Conservation (phyloP, 2,797 vertebrate species). For the Varecia variegata region DNA sequence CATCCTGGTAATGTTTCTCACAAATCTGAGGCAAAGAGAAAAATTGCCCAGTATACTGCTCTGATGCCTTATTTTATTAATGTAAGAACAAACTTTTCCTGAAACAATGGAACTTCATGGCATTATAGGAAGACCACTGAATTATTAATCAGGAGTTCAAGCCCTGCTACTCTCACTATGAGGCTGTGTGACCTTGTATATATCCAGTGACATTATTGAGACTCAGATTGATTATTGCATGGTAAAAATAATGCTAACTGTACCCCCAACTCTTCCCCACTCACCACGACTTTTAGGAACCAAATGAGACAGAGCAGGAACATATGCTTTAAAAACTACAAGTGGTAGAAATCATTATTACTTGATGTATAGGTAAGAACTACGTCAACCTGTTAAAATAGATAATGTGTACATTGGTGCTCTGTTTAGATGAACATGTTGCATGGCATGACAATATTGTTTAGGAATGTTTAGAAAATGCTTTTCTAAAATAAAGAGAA, state of each 20-base stretch:
- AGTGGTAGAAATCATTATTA: neutral
- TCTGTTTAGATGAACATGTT: neutral
- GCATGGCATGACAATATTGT: neutral
- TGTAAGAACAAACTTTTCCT: neutral
- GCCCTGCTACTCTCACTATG: neutral
- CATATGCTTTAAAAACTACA: neutral
- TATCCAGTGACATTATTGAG: neutral
- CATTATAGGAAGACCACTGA: neutral
- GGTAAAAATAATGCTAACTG: neutral
- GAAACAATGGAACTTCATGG: neutral
- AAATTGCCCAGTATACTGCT: neutral
- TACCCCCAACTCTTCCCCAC: accelerated
- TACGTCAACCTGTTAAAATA: neutral
- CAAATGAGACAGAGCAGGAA: neutral
- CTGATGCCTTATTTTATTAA: neutral
- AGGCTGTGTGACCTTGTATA: neutral
- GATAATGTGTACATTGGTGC: neutral
- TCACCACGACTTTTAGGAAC: neutral
- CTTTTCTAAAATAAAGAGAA: neutral
- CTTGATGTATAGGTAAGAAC: neutral
- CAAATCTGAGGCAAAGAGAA: neutral
- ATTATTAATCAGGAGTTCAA: neutral
- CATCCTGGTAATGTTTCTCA: neutral
- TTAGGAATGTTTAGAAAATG: neutral
- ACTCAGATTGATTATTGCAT: neutral